Conservation (phyloP, 1,140 invertebrate species). For the Sipha flava region DNA sequence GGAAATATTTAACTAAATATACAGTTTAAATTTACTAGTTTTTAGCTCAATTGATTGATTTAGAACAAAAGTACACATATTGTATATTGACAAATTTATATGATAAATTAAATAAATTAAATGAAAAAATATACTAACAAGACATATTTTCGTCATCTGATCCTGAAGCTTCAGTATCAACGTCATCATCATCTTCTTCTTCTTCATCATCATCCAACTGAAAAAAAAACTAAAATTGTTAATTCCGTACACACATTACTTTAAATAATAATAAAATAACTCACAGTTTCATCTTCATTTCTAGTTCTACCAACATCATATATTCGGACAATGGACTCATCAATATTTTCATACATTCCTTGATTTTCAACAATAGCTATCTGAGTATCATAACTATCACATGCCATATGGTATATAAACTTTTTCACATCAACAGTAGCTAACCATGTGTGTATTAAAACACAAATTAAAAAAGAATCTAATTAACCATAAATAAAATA, state of each 20-base stretch:
- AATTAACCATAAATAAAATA: neutral
- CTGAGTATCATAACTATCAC: slow-evolving; percentile 67
- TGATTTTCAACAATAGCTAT: slow-evolving; percentile 76
- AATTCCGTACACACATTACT: slow-evolving; percentile 21
- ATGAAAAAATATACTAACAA: slow-evolving; percentile 32
- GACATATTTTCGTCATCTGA: slow-evolving; percentile 45
- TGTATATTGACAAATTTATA: too few relatives aligned
- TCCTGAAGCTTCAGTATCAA: slow-evolving; percentile 47
- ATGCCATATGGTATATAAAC: slow-evolving; percentile 66
- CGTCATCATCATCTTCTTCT: slow-evolving; percentile 60
- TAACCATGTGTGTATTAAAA: slow-evolving; percentile 41
- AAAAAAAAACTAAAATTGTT: slow-evolving; percentile 31
- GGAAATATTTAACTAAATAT: too few relatives aligned
- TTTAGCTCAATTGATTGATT: too few relatives aligned
- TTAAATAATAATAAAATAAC: slow-evolving; percentile 35
- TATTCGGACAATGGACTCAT: slow-evolving; percentile 73
- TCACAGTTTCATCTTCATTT: slow-evolving; percentile 62
- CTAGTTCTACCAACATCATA: slow-evolving; percentile 69
- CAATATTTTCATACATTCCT: slow-evolving; percentile 61
- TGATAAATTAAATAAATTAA: neutral
- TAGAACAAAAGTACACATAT: too few relatives aligned
- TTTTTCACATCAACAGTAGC: slow-evolving; percentile 82
- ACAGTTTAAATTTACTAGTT: too few relatives aligned
- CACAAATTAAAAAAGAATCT: neutral
- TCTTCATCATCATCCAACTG: slow-evolving; percentile 62